Evolutionary conservation across 1,140 invertebrate genomes (phyloP), one percentile per base, ranked within the genome.

Genomic region (Hypsibius dujardini): DNA sequence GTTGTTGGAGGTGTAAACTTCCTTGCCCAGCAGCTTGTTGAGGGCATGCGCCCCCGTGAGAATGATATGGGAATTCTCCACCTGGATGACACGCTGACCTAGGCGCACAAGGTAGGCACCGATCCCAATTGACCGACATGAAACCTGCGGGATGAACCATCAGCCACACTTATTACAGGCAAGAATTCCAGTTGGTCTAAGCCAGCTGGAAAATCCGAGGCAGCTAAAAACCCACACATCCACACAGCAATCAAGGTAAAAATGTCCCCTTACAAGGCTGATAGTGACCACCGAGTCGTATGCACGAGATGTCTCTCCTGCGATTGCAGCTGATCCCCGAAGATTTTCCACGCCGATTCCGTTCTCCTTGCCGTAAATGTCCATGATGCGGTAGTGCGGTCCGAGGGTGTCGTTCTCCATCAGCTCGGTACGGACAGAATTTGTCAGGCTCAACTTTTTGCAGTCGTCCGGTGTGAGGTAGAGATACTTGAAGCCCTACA

Each of bases 21-120:
- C 89, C 12, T 90, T 84, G 1, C 92, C 92, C 7, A 95, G 80
- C 42, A 92, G 79, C 77, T 95, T 94, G 80, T 99, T 99, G 0
- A 99, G 82, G 3, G 95, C 95, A 73, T 86, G 86, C 75, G 92
- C 93, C 2, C 96, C 95, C 0, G 96, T 99, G 0, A 99, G 84
- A 80, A 99, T 98, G 70, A 99, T 95, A 77, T 95, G 92, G 0
- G 95, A 98, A 76, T 92, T 96, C 76, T 99, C 95, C 73, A 98
- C 91, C 80, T 99, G 96, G 72, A 98, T 94, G 0, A 96, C 88
- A 73, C 93, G 84, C 78, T 95, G 92, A 1, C 92, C 90, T 40
- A 96, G 83, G 75, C 93, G 85, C 2, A 98, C 87, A 2, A 98
- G 81, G 77, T 99, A 99, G 0, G 95, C 90, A 14, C 96, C 95